These are phyloP conservation scores for Microplitis demolitor DNA, from an alignment of 1,140 invertebrate genomes.

Conservation along the genomic window DNA sequence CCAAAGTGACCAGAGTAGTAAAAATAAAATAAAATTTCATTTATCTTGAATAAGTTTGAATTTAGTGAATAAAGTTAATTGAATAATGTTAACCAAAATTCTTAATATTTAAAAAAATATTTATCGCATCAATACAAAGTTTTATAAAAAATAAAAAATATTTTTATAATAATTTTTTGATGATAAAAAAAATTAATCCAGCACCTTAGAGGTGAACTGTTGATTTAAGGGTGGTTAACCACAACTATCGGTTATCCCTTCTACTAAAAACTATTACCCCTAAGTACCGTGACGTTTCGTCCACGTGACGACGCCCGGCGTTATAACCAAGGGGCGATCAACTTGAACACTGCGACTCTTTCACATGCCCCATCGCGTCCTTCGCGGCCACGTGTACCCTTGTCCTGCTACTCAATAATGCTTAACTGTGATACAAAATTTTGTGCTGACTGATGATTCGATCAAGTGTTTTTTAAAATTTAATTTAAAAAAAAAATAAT, in stretches of 20 bases:
- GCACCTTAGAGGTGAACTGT: constrained; percentile 1
- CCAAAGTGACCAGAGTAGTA: not conserved
- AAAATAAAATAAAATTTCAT: not conserved
- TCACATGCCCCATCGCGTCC: constrained; percentile 48
- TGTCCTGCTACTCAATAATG: constrained; percentile 34
- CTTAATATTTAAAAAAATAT: too few relatives aligned
- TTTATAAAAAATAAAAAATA: too few relatives aligned
- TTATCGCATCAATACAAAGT: too few relatives aligned
- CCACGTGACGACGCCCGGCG: constrained; percentile 49
- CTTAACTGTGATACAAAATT: constrained; percentile 1
- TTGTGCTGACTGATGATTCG: not conserved
- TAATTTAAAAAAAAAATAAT: too few relatives aligned
- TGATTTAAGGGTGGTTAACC: constrained; percentile 35
- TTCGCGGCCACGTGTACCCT: constrained; percentile 44
- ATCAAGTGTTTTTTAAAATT: not conserved
- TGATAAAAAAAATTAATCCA: too few relatives aligned
- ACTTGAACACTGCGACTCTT: constrained; percentile 50
- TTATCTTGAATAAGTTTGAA: not conserved
- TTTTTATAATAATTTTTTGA: too few relatives aligned
- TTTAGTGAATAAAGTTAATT: not conserved
- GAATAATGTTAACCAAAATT: too few relatives aligned
- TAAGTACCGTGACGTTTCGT: constrained; percentile 32
- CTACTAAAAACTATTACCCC: not conserved
- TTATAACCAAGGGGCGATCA: constrained; percentile 34
- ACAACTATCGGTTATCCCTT: constrained; percentile 16